phyloP scores from a whole-genome alignment of 2,113 vertebrate species.

The Taxidea taxus region DNA sequence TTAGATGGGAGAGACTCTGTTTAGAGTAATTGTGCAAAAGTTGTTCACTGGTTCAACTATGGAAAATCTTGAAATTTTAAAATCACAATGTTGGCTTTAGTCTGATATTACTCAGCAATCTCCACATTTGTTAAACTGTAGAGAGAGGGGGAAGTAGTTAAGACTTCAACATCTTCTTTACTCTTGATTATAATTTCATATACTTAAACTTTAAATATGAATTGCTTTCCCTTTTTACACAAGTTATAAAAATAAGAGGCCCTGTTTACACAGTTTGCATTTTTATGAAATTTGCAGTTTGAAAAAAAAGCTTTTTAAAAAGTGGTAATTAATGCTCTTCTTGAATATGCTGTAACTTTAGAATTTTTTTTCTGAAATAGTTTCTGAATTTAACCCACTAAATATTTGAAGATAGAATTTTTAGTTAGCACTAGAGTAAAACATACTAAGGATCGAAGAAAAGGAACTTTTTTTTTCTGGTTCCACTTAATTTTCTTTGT shows the following conservation, averaged over 20 bases:
- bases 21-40: slow-evolving; percentile 13
- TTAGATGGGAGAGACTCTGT: neutral
- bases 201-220: slow-evolving; percentile 75
- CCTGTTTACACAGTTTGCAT: slow-evolving; percentile 61
- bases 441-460: slow-evolving; percentile 70
- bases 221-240: slow-evolving; percentile 76
- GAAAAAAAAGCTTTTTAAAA: slow-evolving; percentile 74
- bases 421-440: slow-evolving; percentile 74
- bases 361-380: slow-evolving; percentile 48
- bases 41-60: neutral
- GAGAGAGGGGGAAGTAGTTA: neutral
- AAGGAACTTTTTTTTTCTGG: slow-evolving; percentile 57
- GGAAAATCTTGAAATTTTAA: slow-evolving; percentile 27
- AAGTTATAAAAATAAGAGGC: slow-evolving; percentile 65
- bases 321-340: slow-evolving; percentile 64
- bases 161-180: slow-evolving; percentile 19
- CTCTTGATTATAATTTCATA: slow-evolving; percentile 61
- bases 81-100: slow-evolving; percentile 33
- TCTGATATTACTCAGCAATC: slow-evolving; percentile 34
- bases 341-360: slow-evolving; percentile 64
- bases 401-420: slow-evolving; percentile 74
- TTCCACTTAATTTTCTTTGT: slow-evolving; percentile 71
- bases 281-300: slow-evolving; percentile 75
- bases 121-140: neutral
- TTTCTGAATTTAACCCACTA: slow-evolving; percentile 72